Conservation (phyloP, 2,797 vertebrate genomes). For the Ficedula albicollis region DNA sequence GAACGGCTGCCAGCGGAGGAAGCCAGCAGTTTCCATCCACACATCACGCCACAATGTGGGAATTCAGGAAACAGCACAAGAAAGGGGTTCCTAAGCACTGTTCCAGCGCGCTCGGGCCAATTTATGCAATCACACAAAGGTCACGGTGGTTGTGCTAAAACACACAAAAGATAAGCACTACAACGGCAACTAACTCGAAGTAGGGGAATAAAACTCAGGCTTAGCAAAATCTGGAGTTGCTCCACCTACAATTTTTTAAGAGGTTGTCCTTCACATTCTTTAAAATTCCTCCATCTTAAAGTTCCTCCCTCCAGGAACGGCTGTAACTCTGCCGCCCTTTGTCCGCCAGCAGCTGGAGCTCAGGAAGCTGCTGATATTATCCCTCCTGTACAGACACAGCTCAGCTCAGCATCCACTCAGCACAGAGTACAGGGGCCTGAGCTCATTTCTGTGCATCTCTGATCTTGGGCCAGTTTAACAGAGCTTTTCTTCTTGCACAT, state of each 20-base stretch:
- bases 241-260: slow-evolving; percentile 69
- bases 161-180: slow-evolving; percentile 7
- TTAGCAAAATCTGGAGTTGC: slow-evolving; percentile 28
- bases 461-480: slow-evolving; percentile 4
- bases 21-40: slow-evolving; percentile 69
- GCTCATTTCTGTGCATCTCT: background rate
- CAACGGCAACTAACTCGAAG: slow-evolving; percentile 30
- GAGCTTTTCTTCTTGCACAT: slow-evolving; percentile 10
- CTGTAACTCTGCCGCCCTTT: slow-evolving; percentile 44
- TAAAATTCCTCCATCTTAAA: slow-evolving; percentile 59
- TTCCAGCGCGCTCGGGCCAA: slow-evolving; percentile 33
- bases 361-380: slow-evolving; percentile 62
- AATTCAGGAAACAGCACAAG: slow-evolving; percentile 76
- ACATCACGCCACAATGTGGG: slow-evolving; percentile 74
- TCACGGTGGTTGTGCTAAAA: slow-evolving; percentile 55
- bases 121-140: slow-evolving; percentile 64
- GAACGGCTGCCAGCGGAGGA: slow-evolving; percentile 64
- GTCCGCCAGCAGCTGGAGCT: slow-evolving; percentile 68
- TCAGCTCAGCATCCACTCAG: background rate
- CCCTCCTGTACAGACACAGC: slow-evolving; percentile 9
- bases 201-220: slow-evolving; percentile 60
- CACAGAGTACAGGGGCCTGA: background rate
- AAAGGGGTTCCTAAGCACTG: slow-evolving; percentile 48
- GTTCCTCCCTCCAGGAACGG: slow-evolving; percentile 64
- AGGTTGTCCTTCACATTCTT: slow-evolving; percentile 46